Evolutionary conservation across 2,797 vertebrate species (phyloP).

Genomic region (Mallotus villosus): DNA sequence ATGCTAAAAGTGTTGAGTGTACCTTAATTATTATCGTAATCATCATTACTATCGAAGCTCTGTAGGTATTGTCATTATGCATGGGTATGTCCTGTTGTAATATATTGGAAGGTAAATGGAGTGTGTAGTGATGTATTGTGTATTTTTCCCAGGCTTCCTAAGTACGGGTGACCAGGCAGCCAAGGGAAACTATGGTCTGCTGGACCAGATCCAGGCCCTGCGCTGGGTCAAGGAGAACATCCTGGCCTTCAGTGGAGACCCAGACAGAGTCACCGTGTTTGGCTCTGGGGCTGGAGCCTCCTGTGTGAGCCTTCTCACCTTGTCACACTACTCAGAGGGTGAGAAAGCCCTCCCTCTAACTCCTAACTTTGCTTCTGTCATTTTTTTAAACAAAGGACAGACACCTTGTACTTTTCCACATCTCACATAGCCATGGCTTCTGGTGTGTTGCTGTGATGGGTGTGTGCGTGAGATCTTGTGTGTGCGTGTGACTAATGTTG

Average conservation of each 20-base stretch:
- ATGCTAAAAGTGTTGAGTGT: slow-evolving; percentile 84
- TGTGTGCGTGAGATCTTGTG: background rate
- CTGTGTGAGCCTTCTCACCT: slow-evolving; percentile 92
- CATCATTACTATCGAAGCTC: background rate
- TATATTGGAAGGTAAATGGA: background rate
- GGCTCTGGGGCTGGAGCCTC: slow-evolving; percentile 95
- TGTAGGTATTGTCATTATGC: background rate
- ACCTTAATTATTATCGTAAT: slow-evolving; percentile 26
- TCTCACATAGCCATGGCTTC: background rate
- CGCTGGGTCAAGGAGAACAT: slow-evolving; percentile 97
- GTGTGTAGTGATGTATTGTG: slow-evolving; percentile 8
- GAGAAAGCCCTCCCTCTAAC: slow-evolving; percentile 30
- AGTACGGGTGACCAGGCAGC: slow-evolving; percentile 96
- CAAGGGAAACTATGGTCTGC: slow-evolving; percentile 93
- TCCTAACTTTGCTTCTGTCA: background rate
- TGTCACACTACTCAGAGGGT: slow-evolving; percentile 98
- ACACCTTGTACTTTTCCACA: background rate
- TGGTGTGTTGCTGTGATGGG: slow-evolving; percentile 16
- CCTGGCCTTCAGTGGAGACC: slow-evolving; percentile 90
- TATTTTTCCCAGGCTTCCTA: slow-evolving; percentile 81
- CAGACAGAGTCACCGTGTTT: slow-evolving; percentile 92
- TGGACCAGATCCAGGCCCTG: slow-evolving; percentile 96
- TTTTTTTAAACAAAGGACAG: background rate
- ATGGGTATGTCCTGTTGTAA: background rate
- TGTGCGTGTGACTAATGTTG: slow-evolving; percentile 25